A percentile compares a stretch with the other conserved stretches of the same genome.
Conservation (phyloP, 2,113 vertebrate genomes). For the Condylura cristata region DNA sequence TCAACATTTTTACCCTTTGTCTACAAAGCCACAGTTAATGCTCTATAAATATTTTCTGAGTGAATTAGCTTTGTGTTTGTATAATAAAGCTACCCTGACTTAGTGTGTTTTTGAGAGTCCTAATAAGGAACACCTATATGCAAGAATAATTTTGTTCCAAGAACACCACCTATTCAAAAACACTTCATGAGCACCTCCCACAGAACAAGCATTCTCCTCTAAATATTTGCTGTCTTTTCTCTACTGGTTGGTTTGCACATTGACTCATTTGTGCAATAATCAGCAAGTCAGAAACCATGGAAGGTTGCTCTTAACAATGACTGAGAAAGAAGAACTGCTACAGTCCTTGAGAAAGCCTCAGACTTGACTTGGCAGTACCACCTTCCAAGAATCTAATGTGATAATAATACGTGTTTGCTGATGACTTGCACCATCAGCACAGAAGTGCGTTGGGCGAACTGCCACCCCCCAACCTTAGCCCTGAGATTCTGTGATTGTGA, state of each 20-base stretch:
- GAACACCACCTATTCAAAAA: constrained; percentile 10
- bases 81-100: neutral
- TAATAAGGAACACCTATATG: neutral
- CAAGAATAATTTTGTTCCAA: neutral
- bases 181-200: neutral
- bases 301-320: neutral
- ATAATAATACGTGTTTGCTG: neutral
- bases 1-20: neutral
- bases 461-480: neutral
- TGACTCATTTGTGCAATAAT: neutral
- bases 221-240: neutral
- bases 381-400: neutral
- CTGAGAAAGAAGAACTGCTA: neutral
- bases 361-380: neutral
- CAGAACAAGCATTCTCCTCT: neutral
- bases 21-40: neutral
- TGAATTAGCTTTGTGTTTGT: constrained; percentile 41
- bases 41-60: constrained; percentile 50
- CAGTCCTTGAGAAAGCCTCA: neutral
- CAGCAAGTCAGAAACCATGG: neutral
- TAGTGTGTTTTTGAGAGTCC: constrained; percentile 3
- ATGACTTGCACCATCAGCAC: too few species aligned
- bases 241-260: neutral
- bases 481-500: neutral
- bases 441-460: neutral